Percentiles rank a stretch among this genome's conserved stretches.
phyloP scores from a whole-genome alignment of 2,113 vertebrate genomes.

The Antennarius striatus region DNA sequence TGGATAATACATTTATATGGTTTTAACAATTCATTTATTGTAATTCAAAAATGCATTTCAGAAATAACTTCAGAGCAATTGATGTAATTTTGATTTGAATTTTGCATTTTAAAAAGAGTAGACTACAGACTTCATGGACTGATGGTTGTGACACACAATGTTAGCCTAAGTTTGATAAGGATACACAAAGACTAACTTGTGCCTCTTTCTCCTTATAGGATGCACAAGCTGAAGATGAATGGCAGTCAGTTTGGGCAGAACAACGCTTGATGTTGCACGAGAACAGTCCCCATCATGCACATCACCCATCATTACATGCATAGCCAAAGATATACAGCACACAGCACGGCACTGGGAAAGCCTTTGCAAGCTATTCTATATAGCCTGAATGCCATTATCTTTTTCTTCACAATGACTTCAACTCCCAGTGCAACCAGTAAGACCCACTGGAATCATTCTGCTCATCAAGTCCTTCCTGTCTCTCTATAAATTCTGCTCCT shows the following conservation, averaged over 20 bases:
- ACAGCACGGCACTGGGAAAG: constrained; percentile 14
- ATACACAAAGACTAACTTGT: not conserved
- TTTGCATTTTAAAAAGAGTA: not conserved
- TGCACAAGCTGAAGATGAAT: constrained; percentile 72
- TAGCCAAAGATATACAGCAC: constrained; percentile 60
- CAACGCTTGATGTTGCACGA: constrained; percentile 50
- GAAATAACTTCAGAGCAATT: too few species aligned
- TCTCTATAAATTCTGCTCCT: constrained; percentile 32
- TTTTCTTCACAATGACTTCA: not conserved
- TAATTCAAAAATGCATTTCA: not conserved
- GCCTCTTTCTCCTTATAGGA: constrained; percentile 56
- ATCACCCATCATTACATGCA: constrained; percentile 29
- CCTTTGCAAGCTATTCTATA: constrained; percentile 31
- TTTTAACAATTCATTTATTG: not conserved
- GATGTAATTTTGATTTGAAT: not conserved
- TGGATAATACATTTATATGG: too few species aligned
- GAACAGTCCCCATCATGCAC: constrained; percentile 1
- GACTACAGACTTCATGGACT: not conserved
- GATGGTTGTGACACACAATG: not conserved
- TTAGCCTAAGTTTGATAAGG: too few species aligned
- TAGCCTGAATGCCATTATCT: constrained; percentile 14
- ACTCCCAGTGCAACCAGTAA: constrained; percentile 36
- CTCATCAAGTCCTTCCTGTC: not conserved
- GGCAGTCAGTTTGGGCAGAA: constrained; percentile 70
- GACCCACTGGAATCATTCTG: constrained; percentile 24